phyloP scores from a whole-genome alignment of 2,888 invertebrate genomes.

The Erebia epiphron region DNA sequence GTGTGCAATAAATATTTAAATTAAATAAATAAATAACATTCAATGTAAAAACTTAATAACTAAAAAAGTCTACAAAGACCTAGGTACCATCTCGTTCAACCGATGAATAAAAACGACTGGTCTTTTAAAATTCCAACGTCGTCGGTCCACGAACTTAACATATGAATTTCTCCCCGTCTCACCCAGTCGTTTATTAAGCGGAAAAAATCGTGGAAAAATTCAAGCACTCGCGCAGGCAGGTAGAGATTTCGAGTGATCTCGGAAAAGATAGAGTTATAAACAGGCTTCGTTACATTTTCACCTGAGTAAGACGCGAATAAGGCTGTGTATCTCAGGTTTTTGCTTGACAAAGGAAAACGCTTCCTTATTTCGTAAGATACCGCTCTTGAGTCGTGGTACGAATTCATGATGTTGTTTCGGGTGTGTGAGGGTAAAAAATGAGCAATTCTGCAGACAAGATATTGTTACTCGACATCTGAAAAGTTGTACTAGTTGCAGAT shows the following conservation, averaged over 20 bases:
- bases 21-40: too few species aligned
- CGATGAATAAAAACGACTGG: neutral
- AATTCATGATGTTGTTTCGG: slow-evolving; percentile 1
- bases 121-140: neutral
- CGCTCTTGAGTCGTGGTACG: slow-evolving; percentile 4
- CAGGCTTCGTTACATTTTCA: slow-evolving; percentile 18
- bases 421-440: neutral
- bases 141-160: neutral
- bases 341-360: neutral
- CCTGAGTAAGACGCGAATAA: slow-evolving; percentile 13
- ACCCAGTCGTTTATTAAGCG: slow-evolving; percentile 13
- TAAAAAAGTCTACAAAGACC: neutral
- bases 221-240: neutral
- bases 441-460: slow-evolving; percentile 1
- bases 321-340: neutral
- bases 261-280: slow-evolving; percentile 25
- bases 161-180: neutral
- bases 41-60: too few species aligned
- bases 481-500: neutral
- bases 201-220: slow-evolving; percentile 13
- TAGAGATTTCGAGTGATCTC: slow-evolving; percentile 19
- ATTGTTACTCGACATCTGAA: neutral
- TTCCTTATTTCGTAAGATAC: slow-evolving; percentile 8
- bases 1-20: too few species aligned
- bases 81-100: neutral